A percentile compares a stretch with the other conserved stretches of the same genome.
Evolutionary conservation across 2,888 invertebrate species (phyloP).

Genomic region (Diaphora mendica): DNA sequence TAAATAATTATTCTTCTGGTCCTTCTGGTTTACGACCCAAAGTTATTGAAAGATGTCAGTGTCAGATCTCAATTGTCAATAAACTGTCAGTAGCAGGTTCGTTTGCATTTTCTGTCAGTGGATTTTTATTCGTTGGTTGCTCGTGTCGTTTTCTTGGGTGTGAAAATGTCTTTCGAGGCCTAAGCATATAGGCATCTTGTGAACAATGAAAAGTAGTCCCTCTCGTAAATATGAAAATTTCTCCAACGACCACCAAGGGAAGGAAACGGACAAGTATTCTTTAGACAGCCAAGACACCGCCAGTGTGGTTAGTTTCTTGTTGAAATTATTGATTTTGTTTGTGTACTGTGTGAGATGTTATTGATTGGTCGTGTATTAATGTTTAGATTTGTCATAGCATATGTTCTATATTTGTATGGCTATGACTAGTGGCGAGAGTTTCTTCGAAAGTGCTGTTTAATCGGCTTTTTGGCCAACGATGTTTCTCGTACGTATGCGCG

Average conservation of each 20-base stretch:
- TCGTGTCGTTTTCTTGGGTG: slow-evolving; percentile 69
- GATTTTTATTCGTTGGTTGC: slow-evolving; percentile 64
- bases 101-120: slow-evolving; percentile 54
- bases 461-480: slow-evolving; percentile 15
- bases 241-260: slow-evolving; percentile 78
- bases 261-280: slow-evolving; percentile 83
- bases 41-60: background rate
- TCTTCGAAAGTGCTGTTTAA: slow-evolving; percentile 25
- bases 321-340: slow-evolving; percentile 83
- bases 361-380: slow-evolving; percentile 70
- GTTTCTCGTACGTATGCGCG: slow-evolving; percentile 37
- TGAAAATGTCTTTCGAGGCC: slow-evolving; percentile 79
- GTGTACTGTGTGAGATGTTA: slow-evolving; percentile 73
- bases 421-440: slow-evolving; percentile 16
- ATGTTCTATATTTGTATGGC: slow-evolving; percentile 25
- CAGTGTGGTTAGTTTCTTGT: slow-evolving; percentile 81
- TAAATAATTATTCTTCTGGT: too few species aligned
- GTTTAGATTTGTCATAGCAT: slow-evolving; percentile 49
- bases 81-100: slow-evolving; percentile 14
- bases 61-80: slow-evolving; percentile 17
- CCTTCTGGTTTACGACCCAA: too few species aligned
- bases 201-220: slow-evolving; percentile 85
- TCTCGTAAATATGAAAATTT: slow-evolving; percentile 84
- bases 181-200: slow-evolving; percentile 71
- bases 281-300: slow-evolving; percentile 85